Evolutionary conservation across 2,888 invertebrate genomes (phyloP), one percentile per base, ranked within the genome.

Genomic region (Amiota minor): DNA sequence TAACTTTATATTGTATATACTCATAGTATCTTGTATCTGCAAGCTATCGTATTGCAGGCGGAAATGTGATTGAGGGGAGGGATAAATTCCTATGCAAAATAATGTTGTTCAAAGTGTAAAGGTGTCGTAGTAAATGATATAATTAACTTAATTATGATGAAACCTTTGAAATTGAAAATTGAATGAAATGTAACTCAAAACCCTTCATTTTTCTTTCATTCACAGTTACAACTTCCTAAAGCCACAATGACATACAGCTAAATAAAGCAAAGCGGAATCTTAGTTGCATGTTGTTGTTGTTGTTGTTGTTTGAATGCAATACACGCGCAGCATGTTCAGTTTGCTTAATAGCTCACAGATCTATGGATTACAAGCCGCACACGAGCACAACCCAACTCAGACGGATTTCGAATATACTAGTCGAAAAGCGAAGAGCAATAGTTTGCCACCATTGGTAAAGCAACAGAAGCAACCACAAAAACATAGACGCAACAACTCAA

Each of bases 331-430:
- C 72, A 89, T 89, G 89, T 89, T 89, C 77, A 86, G 88, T 78
- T 84, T 89, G 78, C 81, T 88, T 14, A 88, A 85, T 81, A 85
- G 85, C 72, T 85, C 88, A 64, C 89, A 89, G 80, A 86, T 88
- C 78, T 88, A 89, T 85, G 89, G 87, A 81, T 79, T 88, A 75
- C 88, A 87, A 59, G 80, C 79, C 75, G 68, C 79, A 76, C 79
- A 80, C 76, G 75, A 77, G 71, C 76, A 72, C 71, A 71, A 76
- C 53, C 72, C 68, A 75, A 56, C 69, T 16, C 64, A 77, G 70
- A 73, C 77, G 61, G 74, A 76, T n/a, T 18, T 59, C 59, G 11
- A 59, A 2, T 35, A 35, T 35, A 35, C 0, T 35, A 67, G 74
- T 50, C 76, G 80, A 16, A 83, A 81, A 59, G 59, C 50, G 71